A percentile compares a stretch with the other conserved stretches of the same genome.
phyloP scores from a whole-genome alignment of 2,113 vertebrate species.

The Amazona vittata region DNA sequence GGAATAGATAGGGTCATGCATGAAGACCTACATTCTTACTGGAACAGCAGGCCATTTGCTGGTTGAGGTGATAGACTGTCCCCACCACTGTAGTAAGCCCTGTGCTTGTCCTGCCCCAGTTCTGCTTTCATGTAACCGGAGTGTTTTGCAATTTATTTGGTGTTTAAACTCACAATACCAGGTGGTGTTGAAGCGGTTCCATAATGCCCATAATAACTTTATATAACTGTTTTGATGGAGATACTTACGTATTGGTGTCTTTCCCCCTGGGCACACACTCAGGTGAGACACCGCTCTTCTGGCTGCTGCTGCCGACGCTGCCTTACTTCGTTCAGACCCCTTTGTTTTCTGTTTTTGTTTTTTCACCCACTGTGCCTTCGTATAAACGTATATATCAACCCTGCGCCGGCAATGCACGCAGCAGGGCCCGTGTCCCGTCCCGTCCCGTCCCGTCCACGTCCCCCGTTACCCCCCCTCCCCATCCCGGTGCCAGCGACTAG shows the following conservation, averaged over 20 bases:
- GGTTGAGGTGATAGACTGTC: accelerated
- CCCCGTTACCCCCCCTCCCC: accelerated
- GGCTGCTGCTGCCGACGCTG: background rate
- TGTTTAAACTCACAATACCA: accelerated
- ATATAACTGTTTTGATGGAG: background rate
- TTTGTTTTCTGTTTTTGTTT: background rate
- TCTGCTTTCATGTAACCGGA: accelerated
- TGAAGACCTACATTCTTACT: accelerated
- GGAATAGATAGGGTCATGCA: accelerated
- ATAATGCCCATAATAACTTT: background rate
- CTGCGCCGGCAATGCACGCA: accelerated
- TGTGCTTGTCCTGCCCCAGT: accelerated
- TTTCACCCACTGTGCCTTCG: background rate
- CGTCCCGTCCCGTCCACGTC: background rate
- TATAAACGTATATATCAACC: background rate
- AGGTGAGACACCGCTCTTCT: too few relatives aligned
- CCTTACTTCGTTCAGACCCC: background rate
- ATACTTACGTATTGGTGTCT: background rate
- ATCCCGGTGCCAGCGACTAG: accelerated
- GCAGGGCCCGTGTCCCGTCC: background rate
- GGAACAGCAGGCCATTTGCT: accelerated
- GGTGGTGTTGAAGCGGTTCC: background rate
- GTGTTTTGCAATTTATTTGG: accelerated
- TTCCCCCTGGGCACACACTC: background rate
- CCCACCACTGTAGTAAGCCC: background rate